Evolutionary conservation across 2,113 vertebrate species (phyloP).

Genomic region (Cottus gobio): DNA sequence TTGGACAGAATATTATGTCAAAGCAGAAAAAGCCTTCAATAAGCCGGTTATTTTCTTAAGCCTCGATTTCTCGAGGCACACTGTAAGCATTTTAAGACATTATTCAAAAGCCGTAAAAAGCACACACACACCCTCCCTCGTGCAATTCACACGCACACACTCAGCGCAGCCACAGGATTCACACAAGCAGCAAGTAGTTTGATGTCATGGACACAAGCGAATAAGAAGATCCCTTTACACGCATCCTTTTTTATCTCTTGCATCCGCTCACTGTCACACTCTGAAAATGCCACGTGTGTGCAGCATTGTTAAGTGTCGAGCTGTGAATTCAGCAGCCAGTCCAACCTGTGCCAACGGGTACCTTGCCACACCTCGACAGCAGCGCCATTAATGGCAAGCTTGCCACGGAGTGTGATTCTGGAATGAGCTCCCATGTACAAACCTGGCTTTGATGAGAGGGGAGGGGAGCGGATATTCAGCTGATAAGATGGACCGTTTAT

Average conservation of each 20-base stretch:
- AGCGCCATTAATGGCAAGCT: not conserved
- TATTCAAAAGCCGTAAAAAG: conserved; percentile 2
- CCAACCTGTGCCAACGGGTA: conserved; percentile 5
- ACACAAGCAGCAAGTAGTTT: not conserved
- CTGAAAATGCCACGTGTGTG: not conserved
- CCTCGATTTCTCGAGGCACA: conserved; percentile 17
- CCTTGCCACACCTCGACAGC: not conserved
- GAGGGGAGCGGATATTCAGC: not conserved
- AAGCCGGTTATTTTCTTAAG: conserved; percentile 48
- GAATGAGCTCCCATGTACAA: not conserved
- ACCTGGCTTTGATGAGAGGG: conserved; percentile 9
- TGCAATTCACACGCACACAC: not conserved
- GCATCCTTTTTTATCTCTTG: not conserved
- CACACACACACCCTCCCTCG: not conserved
- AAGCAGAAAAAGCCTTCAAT: conserved; percentile 12
- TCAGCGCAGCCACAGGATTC: not conserved
- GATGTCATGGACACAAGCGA: not conserved
- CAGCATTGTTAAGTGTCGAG: conserved; percentile 1
- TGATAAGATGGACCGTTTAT: not conserved
- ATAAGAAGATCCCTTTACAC: not conserved
- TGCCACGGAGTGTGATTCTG: not conserved
- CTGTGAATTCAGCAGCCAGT: conserved; percentile 3
- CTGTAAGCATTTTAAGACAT: conserved; percentile 41
- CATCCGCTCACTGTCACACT: not conserved
- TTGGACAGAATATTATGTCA: not conserved